phyloP scores from a whole-genome alignment of 2,797 vertebrate species.

The Stomatorhinus walkeri region DNA sequence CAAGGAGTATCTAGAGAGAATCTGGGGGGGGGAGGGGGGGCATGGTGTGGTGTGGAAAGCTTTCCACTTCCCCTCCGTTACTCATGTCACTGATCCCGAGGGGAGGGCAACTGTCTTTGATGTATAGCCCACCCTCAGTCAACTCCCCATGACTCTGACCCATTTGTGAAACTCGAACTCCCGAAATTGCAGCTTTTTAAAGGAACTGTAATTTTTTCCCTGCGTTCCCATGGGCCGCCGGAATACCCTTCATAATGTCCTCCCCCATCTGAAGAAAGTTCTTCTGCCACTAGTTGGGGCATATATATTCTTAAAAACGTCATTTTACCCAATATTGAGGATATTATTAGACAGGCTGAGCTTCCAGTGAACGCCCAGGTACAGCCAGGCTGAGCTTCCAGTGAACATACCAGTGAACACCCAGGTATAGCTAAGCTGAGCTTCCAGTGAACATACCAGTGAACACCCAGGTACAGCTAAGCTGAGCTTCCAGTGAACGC shows the following conservation, averaged over 20 bases:
- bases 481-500: neutral
- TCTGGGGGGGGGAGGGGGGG: neutral
- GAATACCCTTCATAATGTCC: constrained; percentile 31
- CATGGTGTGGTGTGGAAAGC: neutral
- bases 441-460: too few species aligned
- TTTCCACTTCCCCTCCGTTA: neutral
- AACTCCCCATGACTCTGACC: constrained; percentile 30
- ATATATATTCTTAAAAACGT: neutral
- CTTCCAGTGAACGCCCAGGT: neutral
- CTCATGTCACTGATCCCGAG: neutral
- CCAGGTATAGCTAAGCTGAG: neutral
- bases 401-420: too few species aligned
- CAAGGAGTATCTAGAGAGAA: neutral
- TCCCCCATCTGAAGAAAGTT: constrained; percentile 28
- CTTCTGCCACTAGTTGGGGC: constrained; percentile 1
- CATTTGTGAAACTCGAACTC: constrained; percentile 30
- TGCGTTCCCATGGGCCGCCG: constrained; percentile 20
- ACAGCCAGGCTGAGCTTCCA: neutral
- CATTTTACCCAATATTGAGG: neutral
- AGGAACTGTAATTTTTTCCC: constrained; percentile 34
- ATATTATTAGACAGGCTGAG: neutral
- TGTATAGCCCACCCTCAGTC: neutral
- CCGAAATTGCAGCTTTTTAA: constrained; percentile 19
- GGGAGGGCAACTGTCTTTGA: neutral
- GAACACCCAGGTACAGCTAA: neutral